Conservation (phyloP, 2,113 vertebrate genomes). For the Cyanoramphus novaezelandiae region DNA sequence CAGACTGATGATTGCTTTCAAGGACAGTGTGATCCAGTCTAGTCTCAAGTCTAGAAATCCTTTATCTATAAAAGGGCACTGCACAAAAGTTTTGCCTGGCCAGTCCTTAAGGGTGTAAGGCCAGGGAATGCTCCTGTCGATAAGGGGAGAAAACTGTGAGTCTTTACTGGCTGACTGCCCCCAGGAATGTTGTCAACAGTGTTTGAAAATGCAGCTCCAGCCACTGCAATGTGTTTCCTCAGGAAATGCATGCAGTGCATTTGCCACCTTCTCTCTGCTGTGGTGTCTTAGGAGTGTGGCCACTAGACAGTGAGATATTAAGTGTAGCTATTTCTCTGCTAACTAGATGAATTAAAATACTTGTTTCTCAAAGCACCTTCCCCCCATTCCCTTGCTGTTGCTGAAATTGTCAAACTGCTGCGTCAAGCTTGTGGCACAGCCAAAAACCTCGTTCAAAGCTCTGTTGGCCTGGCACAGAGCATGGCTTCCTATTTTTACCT, state of each 20-base stretch:
- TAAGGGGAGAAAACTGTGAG: neutral
- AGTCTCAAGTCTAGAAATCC: neutral
- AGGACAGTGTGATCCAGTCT: neutral
- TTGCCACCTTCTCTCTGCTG: neutral
- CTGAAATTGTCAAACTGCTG: neutral
- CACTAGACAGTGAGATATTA: neutral
- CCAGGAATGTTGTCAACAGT: neutral
- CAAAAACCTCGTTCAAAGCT: neutral
- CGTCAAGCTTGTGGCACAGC: neutral
- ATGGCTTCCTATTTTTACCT: accelerated
- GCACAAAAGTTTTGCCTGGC: neutral
- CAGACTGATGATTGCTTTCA: neutral
- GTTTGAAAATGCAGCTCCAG: neutral
- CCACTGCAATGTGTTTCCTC: neutral
- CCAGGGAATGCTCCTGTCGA: neutral
- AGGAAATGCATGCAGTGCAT: neutral
- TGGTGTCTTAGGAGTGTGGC: neutral
- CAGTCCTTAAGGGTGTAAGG: neutral
- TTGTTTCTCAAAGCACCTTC: neutral
- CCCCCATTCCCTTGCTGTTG: neutral
- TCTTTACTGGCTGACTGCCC: neutral
- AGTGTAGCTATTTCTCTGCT: neutral
- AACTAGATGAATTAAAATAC: neutral
- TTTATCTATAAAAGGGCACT: neutral
- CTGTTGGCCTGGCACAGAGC: neutral